Base-by-base conservation (phyloP, 2,113 vertebrate genomes). In the Raja brachyura region DNA sequence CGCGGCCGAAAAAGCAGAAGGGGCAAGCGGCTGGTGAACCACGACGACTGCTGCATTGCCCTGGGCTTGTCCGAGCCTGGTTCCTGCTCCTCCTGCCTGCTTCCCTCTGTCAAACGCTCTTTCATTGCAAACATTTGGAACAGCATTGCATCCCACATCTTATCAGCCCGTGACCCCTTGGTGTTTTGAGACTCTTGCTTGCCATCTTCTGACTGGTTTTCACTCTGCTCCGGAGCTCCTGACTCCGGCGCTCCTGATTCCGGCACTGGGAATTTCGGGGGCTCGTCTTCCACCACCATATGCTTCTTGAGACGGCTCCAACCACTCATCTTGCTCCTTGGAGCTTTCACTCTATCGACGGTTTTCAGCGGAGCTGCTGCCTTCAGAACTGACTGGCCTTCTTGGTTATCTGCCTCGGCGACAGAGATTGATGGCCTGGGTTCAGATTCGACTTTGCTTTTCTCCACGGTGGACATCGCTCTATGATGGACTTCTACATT, bases 121-220 rank as follows among this genome's bases (percentile, higher is more conserved):
- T 96, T 97, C 5, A 95, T 94, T 70, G 97, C 95, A 0, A 97
- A 96, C 97, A 98, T 95, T 73, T 97, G 98, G 93, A 98, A 98
- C 39, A 99, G 96, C 78, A 99, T 96, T 0, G 98, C 97, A 0
- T 99, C 98, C 98, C 98, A 99, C 97, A 99, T 97, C 92, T 96
- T 97, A 22, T 95, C 94, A 4, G 97, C 97, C 75, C 95, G 96
- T 0, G 97, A 97, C 33, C 95, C 95, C 93, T 95, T 94, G 93
- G 95, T 61, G 2, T 78, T 76, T 0, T 93, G 28, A 9, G 93
- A 92, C 0, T 96, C 96, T 93, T 96, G 94, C 90, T 93, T 93
- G 11, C 18, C 25, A 4, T 48, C 68, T 22, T 92, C 33, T 73
- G 33, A 5, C 3, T 22, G 25, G 9, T 54, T 33, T 18, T 18